Evolutionary conservation across 1,140 invertebrate genomes (phyloP), one percentile per base, ranked within the genome.

Genomic region (Drosophila bipectinata): DNA sequence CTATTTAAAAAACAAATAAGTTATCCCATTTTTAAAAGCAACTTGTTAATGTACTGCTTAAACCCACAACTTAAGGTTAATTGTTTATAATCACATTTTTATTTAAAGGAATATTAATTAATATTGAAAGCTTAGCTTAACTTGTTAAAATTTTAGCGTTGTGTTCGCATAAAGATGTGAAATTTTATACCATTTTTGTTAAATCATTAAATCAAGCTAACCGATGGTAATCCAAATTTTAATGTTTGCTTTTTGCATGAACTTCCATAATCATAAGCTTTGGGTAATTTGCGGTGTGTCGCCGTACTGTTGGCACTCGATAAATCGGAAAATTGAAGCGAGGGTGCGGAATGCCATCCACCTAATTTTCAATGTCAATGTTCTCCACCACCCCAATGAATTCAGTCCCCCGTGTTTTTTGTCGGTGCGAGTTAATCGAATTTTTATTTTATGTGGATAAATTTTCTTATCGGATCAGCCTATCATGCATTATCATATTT

Each of bases 161-260:
- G 4, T 28, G 6, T 8, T 32, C 8, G 30, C 8, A 32, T 2
- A 10, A 10, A 32, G 1, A 32, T 32, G 30, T 32, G 8, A 2
- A 32, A 8, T 32, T 32, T 32, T 10, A 32, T 32, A 10, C 0
- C 9, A 34, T 10, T 37, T 37, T 37, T 37, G 10, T 37, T 37
- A 37, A 79, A 72, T 83, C 71, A 83, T 83, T 83, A 76, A 78
- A 80, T 80, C 73, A 54, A 77, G 14, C 12, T 55, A 51, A 32
- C 64, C 51, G 53, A 66, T 56, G 79, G 79, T 83, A 83, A 83
- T 83, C 79, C 69, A 72, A 83, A 76, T 83, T 71, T 79, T 71
- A 75, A 72, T 83, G 79, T 83, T 76, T 79, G 48, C 64, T 37
- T 32, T 57, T 77, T 24, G 55, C 18, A 44, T 39, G 34, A 71